These are phyloP conservation scores for Drosophila bocqueti DNA, from an alignment of 1,140 invertebrate species.

Conservation along the genomic window DNA sequence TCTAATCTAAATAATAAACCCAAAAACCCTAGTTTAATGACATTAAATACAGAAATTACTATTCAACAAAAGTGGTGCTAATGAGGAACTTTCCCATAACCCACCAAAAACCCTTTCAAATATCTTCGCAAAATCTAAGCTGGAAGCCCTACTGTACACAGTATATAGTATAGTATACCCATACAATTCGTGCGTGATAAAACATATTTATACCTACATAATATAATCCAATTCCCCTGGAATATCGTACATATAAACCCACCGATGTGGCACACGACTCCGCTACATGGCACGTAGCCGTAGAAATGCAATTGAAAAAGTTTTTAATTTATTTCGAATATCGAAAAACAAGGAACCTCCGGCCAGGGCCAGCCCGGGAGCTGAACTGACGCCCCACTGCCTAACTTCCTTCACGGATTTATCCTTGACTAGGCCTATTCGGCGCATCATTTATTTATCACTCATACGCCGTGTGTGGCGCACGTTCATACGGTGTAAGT, in stretches of 20 bases:
- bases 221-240: conserved; percentile 29
- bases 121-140: background rate
- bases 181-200: conserved; percentile 9
- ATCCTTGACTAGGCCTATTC: conserved; percentile 33
- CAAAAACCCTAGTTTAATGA: background rate
- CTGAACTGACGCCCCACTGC: background rate
- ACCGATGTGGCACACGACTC: background rate
- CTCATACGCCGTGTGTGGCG: conserved; percentile 59
- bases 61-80: no score
- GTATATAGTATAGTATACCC: background rate
- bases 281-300: conserved; percentile 39
- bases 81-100: background rate
- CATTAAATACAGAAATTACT: background rate
- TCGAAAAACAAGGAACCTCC: conserved; percentile 36
- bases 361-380: background rate
- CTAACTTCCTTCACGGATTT: background rate
- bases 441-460: conserved; percentile 69
- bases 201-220: conserved; percentile 24
- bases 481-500: conserved; percentile 68
- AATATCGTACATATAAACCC: background rate
- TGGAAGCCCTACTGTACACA: conserved; percentile 1
- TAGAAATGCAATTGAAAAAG: conserved; percentile 71
- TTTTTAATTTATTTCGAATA: conserved; percentile 77
- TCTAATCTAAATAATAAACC: background rate
- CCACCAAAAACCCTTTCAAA: background rate